Evolutionary conservation across 2,113 vertebrate genomes (phyloP), one percentile per base, ranked within the genome.

Genomic region (Barnardius zonarius): DNA sequence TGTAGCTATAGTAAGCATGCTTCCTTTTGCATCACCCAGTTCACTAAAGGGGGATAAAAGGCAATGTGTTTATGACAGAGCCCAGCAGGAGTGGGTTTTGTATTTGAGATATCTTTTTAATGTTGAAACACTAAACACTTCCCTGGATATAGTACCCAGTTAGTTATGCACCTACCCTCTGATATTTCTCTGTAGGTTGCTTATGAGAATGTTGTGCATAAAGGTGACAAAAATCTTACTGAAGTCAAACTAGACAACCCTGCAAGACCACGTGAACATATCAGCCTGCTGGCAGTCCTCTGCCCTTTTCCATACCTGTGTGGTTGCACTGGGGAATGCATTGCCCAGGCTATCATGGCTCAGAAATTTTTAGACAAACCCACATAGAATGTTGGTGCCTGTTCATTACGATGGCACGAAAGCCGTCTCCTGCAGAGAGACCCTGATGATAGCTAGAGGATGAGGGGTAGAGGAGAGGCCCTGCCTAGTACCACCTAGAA

Each of bases 11-110:
- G 46, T 31, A 37, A 94, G 11, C 11, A 33, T 25, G 52, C 48
- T 72, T 91, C 81, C 15, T 78, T n/a, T 82, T 88, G 93, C 67
- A 59, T 76, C 46, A 88, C n/a, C 16, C 31, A 76, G 22, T 31
- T 86, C 17, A 67, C 20, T 49, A 63, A 68, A 79, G 46, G 28
- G 17, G 8, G 2, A 39, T n/a, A 83, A 67, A 27, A 6, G 3
- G 10, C 49, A 66, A 30, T 19, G 39, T 63, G 27, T 68, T 54
- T 49, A 75, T 59, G 51, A 67, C 6, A 75, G 67, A 79, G 51
- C 4, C 23, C 48, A 20, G 30, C 25, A 72, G 7, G 9, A 79
- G 4, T 2, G 10, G 33, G 25, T 17, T 67, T 70, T 43, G 5
- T 44, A 49, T 80, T 25, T 78, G 86, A 84, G 31, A 20, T 48